These are phyloP conservation scores for Perccottus glenii DNA, from an alignment of 2,113 vertebrate species.

Conservation along the genomic window DNA sequence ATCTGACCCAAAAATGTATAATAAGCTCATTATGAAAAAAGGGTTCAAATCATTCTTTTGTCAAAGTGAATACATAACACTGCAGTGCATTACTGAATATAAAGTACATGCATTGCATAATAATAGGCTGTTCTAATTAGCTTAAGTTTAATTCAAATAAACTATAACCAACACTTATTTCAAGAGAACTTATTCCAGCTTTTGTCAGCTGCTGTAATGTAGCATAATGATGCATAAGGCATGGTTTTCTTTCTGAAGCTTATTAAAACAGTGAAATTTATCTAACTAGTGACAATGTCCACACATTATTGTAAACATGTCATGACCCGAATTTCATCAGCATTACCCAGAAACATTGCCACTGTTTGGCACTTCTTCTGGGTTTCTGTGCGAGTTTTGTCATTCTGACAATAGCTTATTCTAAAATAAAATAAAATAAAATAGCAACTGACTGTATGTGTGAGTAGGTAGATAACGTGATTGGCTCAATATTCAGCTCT, in stretches of 20 bases:
- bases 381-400: neutral
- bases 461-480: no score
- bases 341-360: conserved; percentile 12
- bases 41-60: conserved; percentile 1
- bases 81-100: neutral
- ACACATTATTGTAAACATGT: conserved; percentile 4
- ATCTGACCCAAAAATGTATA: neutral
- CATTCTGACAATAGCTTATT: conserved; percentile 1
- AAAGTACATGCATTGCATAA: neutral
- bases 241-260: neutral
- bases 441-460: no score
- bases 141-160: neutral
- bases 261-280: neutral
- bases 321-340: conserved; percentile 24
- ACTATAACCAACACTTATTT: neutral
- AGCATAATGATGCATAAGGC: conserved; percentile 2
- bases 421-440: neutral
- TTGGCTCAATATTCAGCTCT: no score
- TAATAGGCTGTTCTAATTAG: neutral
- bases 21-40: conserved; percentile 2
- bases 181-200: neutral
- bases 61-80: neutral
- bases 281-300: neutral
- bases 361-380: conserved; percentile 4
- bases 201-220: neutral